Evolutionary conservation across 2,113 vertebrate genomes (phyloP), one percentile per base, ranked within the genome.

Genomic region (Nyctereutes procyonoides): DNA sequence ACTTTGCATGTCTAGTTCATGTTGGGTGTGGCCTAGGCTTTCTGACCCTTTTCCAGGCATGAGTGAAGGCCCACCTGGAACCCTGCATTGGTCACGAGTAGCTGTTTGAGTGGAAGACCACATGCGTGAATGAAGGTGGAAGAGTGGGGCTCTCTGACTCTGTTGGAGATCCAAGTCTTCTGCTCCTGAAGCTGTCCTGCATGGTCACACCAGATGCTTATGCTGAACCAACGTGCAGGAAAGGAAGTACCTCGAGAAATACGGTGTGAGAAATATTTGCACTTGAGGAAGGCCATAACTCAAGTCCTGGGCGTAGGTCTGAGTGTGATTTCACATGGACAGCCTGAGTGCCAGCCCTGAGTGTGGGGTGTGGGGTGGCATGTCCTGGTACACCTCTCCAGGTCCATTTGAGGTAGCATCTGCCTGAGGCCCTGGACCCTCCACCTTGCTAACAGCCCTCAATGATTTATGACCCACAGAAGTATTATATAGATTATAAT

Each of bases 401-500:
- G 0, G 26, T 79, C 22, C 17, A 6, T 5, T 20, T 3, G 3
- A 55, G 35, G 58, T 51, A 38, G 0, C 7, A 1, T n/a, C 55
- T 85, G 48, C 38, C 38, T 0, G 2, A 16, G 43, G 6, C 35
- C 24, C 28, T 60, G 15, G 53, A 19, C 38, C 60, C 9, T 58
- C 19, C 51, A 0, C 56, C 24, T 35, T 38, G 28, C 51, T 16
- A 8, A 51, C 8, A 22, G 24, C 32, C 24, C 76, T 87, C 14
- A 38, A 9, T 56, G 55, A 51, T n/a, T 81, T 74, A 76, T 4
- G 69, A 16, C 15, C 20, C 62, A 17, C 9, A 16, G 76, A 10
- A 20, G 19, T 32, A 5, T 55, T 12, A 0, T 9, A 1, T 76
- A 28, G 74, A 9, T 62, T 10, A 7, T 8, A 1, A 11, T 11